Conservation (phyloP, 1,140 invertebrate genomes). For the Augochlora pura region DNA sequence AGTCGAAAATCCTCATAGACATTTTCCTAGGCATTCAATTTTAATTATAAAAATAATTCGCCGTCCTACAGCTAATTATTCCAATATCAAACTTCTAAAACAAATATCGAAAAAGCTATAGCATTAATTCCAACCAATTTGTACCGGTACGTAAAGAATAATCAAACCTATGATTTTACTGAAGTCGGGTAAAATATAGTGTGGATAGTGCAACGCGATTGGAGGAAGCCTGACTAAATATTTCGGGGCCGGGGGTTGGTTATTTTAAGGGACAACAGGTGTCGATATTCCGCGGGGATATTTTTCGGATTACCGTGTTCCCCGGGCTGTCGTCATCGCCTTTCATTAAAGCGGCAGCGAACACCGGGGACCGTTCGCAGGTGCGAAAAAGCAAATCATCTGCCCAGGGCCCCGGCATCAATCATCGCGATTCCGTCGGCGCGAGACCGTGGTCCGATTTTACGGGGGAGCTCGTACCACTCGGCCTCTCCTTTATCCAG, state of each 20-base stretch:
- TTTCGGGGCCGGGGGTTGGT: background rate
- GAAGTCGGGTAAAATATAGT: no score
- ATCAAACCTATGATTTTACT: no score
- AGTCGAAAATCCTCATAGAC: no score
- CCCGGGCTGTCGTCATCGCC: background rate
- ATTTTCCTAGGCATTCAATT: no score
- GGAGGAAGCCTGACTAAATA: no score
- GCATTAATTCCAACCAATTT: no score
- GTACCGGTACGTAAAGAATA: no score
- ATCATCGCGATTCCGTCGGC: background rate
- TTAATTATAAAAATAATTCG: no score
- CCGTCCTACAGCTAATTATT: no score
- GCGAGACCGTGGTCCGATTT: background rate
- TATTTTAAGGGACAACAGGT: constrained; percentile 38
- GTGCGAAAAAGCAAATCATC: constrained; percentile 16
- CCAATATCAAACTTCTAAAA: no score
- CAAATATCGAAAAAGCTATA: no score
- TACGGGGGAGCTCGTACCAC: background rate
- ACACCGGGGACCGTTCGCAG: background rate
- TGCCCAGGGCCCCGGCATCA: background rate
- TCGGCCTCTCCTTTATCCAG: background rate
- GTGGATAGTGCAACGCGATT: no score
- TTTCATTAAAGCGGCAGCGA: background rate
- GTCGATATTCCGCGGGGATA: constrained; percentile 29
- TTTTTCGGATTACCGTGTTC: constrained; percentile 29